These are phyloP conservation scores for Cepaea hortensis DNA, from an alignment of 2,888 invertebrate genomes.

Conservation along the genomic window DNA sequence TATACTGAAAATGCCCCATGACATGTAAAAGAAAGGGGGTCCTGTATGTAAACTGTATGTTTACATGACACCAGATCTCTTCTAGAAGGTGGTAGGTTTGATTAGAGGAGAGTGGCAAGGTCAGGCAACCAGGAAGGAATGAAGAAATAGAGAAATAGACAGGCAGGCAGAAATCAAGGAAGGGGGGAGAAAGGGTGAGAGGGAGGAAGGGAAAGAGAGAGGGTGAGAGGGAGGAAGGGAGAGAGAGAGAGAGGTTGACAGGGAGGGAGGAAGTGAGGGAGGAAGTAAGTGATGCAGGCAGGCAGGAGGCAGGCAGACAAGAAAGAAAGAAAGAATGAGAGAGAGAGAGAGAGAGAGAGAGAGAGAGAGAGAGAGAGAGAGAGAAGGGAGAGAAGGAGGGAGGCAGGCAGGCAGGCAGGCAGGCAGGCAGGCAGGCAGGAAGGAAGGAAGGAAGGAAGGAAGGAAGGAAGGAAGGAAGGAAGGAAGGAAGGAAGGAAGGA, in stretches of 20 bases:
- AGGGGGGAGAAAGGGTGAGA: no score
- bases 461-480: neutral
- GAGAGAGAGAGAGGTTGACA: no score
- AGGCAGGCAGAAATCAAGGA: neutral
- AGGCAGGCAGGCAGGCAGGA: neutral
- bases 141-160: neutral
- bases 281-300: neutral
- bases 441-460: neutral
- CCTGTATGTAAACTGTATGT: no score
- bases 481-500: slow-evolving; percentile 1
- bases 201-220: no score
- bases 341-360: slow-evolving; percentile 36
- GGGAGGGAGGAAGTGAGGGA: neutral
- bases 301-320: neutral
- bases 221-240: no score
- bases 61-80: no score
- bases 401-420: neutral
- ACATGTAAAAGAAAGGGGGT: no score
- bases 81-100: no score
- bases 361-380: slow-evolving; percentile 38
- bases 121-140: neutral
- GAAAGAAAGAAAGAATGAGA: slow-evolving; percentile 22
- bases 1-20: no score
- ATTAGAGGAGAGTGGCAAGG: no score
- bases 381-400: neutral